Evolutionary conservation across 2,113 vertebrate species (phyloP), one percentile per base, ranked within the genome.

Genomic region (Oncorhynchus nerka): DNA sequence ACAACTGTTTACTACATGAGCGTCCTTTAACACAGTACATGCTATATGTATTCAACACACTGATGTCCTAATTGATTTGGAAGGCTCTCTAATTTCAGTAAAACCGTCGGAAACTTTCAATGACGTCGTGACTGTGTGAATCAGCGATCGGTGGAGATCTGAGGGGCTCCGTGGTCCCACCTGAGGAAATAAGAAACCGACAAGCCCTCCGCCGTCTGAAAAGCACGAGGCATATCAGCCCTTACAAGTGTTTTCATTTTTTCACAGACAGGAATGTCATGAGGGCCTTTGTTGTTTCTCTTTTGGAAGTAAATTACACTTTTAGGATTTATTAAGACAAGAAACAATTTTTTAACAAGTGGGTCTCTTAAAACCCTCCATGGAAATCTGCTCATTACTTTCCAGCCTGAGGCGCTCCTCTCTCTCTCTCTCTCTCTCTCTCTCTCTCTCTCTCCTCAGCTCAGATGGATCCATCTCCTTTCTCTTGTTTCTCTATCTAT

Each of bases 261-360:
- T 79, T 49, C 94, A 94, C 95, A 94, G 94, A 94, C 93, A 92
- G 86, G 87, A 91, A 91, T 89, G 92, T 93, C 88, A 55, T 2
- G 51, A 89, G 90, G 91, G 91, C 93, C 95, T 97, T 96, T 97
- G 94, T 95, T 96, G 94, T 95, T 94, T 93, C 90, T 93, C 90
- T 94, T 96, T 94, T 94, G 92, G 91, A 93, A 95, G 93, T 95
- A 97, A 97, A 97, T 97, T 95, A 97, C 95, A 97, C 96, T 95
- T 98, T 97, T 96, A 97, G 95, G 95, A 96, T 96, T 97, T 98
- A 98, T 99, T 96, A 97, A 96, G 96, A 98, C 95, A 96, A 96
- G 94, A 97, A 96, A 96, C 95, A 93, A 93, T 96, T 97, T 96
- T 96, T 94, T 94, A 96, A 96, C 93, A 39, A 94, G 95, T 93